Base-by-base conservation (phyloP, 64 coral and sea anemone genomes). In the Orbicella faveolata region DNA sequence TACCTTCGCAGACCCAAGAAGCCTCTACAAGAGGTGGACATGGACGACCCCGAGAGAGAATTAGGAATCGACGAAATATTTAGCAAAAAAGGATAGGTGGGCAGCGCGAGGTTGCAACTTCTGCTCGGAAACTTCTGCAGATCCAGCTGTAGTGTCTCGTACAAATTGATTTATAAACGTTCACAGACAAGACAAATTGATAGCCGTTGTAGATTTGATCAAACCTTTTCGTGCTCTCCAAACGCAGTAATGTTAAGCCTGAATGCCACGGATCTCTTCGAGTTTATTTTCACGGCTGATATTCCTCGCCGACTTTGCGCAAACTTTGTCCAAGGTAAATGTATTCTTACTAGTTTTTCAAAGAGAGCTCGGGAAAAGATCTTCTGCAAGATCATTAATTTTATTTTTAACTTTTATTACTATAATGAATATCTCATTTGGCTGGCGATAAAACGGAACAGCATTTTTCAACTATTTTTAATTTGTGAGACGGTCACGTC, bases 1-100 rank as follows among this genome's bases (percentile, higher is more conserved):
- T 99, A 99, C 59, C 66, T 99, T 16, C 75, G 97, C 78, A 99
- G 93, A 83, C 88, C 88, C 8, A 92, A 81, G 78, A 93, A 88
- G 36, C 89, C 79, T 34, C 65, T 85, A 48, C 89, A 87, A 9
- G 84, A 88, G 64, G 54, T 88, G 75, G 79, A 93, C 9, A 63
- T 8, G 34, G 97, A 99, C 21, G 97, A 99, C 35, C 97, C 97
- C 0, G 97, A 99, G 11, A 81, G 97, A 36, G 97, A 99, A 63
- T 72, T 99, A 20, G 90, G 90, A 8, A 93, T 99, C 51, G 93
- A 99, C 68, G 97, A 99, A 87, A 99, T 99, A 89, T 99, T 99
- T 90, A 76, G 94, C 18, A 96, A 95, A 89, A 75, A 77, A 67
- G 37, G 82, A 72, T 85, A 85, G 63, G 9, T 70, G 6, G 67